phyloP scores from a whole-genome alignment of 2,797 vertebrate species.

The Liasis olivaceus region DNA sequence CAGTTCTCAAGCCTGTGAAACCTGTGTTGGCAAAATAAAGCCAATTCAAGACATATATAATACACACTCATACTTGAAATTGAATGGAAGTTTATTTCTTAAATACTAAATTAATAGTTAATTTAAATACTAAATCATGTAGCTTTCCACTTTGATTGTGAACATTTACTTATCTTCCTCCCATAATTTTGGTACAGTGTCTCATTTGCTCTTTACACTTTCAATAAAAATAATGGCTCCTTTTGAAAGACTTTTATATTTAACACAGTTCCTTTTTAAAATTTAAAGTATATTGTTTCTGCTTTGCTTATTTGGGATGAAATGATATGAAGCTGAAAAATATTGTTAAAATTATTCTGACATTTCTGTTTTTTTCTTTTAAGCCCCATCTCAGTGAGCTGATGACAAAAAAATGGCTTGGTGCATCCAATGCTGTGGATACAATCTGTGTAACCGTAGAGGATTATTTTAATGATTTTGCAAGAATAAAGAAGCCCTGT shows the following conservation, averaged over 20 bases:
- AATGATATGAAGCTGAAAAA: not conserved
- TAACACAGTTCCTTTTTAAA: not conserved
- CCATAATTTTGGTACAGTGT: not conserved
- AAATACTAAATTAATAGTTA: too few relatives aligned
- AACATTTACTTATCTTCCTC: not conserved
- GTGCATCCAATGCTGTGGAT: slow-evolving; percentile 90
- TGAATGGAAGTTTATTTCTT: not conserved
- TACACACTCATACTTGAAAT: not conserved
- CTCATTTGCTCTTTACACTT: not conserved
- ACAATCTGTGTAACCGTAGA: slow-evolving; percentile 97
- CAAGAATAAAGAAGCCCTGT: slow-evolving; percentile 94
- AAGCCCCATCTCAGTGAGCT: slow-evolving; percentile 92
- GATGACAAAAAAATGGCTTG: slow-evolving; percentile 94
- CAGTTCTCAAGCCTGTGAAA: too few relatives aligned
- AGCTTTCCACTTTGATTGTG: not conserved
- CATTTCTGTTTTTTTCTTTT: slow-evolving; percentile 43
- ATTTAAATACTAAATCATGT: not conserved
- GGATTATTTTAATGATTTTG: slow-evolving; percentile 98
- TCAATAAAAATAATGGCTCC: not conserved
- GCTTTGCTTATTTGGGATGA: not conserved
- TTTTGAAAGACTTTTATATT: slow-evolving; percentile 7
- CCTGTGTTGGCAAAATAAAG: not conserved
- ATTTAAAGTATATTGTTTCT: not conserved
- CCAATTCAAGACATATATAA: not conserved
- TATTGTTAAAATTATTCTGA: slow-evolving; percentile 7